Conservation (phyloP, 1,140 invertebrate genomes). For the Rhopalosiphum padi region DNA sequence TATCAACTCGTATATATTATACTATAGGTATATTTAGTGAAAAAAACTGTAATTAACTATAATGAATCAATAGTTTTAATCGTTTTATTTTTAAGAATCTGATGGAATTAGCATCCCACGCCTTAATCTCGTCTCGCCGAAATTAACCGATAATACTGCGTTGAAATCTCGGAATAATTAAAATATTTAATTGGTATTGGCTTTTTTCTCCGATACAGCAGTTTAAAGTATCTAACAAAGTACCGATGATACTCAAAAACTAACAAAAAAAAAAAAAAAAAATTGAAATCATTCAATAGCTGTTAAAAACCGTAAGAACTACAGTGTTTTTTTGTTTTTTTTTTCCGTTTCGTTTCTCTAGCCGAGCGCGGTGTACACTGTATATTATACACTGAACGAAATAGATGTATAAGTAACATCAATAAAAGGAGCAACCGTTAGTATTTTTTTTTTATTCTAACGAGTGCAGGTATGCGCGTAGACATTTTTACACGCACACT, state of each 20-base stretch:
- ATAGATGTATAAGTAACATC: background rate
- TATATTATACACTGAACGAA: background rate
- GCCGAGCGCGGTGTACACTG: background rate
- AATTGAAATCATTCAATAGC: background rate
- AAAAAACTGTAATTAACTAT: background rate
- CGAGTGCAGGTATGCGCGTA: background rate
- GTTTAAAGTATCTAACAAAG: background rate
- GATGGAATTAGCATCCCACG: background rate
- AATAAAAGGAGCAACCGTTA: background rate
- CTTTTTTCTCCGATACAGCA: background rate
- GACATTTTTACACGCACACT: background rate
- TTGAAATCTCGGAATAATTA: background rate
- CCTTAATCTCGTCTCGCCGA: background rate
- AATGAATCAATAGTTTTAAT: slow-evolving; percentile 9
- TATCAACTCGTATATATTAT: background rate
- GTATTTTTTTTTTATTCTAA: background rate
- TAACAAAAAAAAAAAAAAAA: background rate
- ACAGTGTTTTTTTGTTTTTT: background rate
- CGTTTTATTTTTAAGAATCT: background rate
- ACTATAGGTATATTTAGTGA: background rate
- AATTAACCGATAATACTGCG: background rate
- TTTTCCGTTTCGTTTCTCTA: background rate
- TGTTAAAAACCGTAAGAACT: background rate
- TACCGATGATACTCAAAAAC: background rate
- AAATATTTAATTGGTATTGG: slow-evolving; percentile 1